A percentile compares a stretch with the other conserved stretches of the same genome.
Evolutionary conservation across 2,888 invertebrate genomes (phyloP).

Genomic region (Drosophila gaucha): DNA sequence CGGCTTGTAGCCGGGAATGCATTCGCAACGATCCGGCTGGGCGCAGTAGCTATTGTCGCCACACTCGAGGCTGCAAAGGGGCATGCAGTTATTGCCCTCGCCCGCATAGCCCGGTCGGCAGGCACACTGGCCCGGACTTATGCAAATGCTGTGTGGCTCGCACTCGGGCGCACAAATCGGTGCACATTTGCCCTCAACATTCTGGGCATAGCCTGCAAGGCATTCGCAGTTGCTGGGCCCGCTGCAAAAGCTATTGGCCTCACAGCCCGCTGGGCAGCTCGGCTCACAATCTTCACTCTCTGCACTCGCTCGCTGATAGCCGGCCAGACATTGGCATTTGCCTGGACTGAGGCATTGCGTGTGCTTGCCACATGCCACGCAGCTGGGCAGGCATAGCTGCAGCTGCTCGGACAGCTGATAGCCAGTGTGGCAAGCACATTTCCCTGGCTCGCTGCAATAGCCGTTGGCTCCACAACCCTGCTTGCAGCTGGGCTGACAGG

Average conservation of each 20-base stretch:
- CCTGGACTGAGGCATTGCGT: conserved; percentile 77
- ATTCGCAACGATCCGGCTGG: conserved; percentile 28
- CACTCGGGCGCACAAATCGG: conserved; percentile 35
- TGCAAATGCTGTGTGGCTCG: conserved; percentile 25
- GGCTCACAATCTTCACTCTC: conserved; percentile 13
- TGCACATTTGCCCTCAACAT: not conserved
- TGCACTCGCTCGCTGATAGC: conserved; percentile 11
- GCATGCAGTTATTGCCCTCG: conserved; percentile 20
- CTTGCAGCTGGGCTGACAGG: conserved; percentile 25
- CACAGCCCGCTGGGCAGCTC: not conserved
- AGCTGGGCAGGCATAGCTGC: conserved; percentile 21
- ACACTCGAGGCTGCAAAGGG: conserved; percentile 36
- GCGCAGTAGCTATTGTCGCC: conserved; percentile 42
- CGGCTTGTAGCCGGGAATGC: conserved; percentile 6
- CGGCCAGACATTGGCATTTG: conserved; percentile 60
- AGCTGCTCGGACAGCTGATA: not conserved
- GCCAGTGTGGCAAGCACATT: conserved; percentile 7
- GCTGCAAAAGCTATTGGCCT: conserved; percentile 12
- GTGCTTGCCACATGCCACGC: conserved; percentile 52
- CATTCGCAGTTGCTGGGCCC: conserved; percentile 10
- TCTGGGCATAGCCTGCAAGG: conserved; percentile 9
- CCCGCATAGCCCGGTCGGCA: conserved; percentile 24
- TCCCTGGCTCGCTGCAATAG: not conserved
- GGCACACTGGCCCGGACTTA: conserved; percentile 15
- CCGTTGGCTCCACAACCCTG: conserved; percentile 2